Evolutionary conservation across 2,888 invertebrate genomes (phyloP), one percentile per base, ranked within the genome.

Genomic region (Tinea pellionella): DNA sequence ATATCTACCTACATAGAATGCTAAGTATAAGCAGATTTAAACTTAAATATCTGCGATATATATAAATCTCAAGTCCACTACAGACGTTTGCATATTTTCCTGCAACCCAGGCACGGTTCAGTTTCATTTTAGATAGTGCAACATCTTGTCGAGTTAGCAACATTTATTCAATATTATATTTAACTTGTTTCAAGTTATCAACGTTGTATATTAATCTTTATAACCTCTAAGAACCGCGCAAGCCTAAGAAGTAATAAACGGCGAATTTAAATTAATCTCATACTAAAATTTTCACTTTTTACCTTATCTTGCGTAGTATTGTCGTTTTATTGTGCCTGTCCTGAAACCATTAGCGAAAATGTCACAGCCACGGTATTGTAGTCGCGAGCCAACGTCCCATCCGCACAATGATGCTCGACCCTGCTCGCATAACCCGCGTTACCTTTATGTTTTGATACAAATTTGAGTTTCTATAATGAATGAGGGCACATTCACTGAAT

Each of bases 261-360:
- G 62, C 64, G 67, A 77, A 77, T 78, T 85, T 78, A 78, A 84
- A 83, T 84, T 85, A 86, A 86, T 85, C 80, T 79, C 72, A 74
- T 74, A 75, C 75, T 82, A 78, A 85, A 85, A 86, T 86, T 83
- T 86, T 86, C 86, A 83, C 78, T 86, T 82, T 78, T 79, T 77
- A 80, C 86, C 85, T 83, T 87, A 87, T 86, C 84, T 84, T 78
- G 73, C 75, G 81, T 80, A 75, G 83, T 83, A 84, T 83, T 85
- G 85, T 86, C 85, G 78, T 82, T 85, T 86, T 85, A 86, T 85
- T 86, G 84, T 86, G 80, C 81, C 82, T 80, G 77, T 83, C 84
- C 81, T 80, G 80, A 73, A 82, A 86, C 86, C 86, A 86, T 87
- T 87, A 86, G 86, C 80, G 84, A 86, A 82, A 87, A 87, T 87